These are phyloP conservation scores for Barbus barbus DNA, from an alignment of 2,113 vertebrate species.

Conservation along the genomic window DNA sequence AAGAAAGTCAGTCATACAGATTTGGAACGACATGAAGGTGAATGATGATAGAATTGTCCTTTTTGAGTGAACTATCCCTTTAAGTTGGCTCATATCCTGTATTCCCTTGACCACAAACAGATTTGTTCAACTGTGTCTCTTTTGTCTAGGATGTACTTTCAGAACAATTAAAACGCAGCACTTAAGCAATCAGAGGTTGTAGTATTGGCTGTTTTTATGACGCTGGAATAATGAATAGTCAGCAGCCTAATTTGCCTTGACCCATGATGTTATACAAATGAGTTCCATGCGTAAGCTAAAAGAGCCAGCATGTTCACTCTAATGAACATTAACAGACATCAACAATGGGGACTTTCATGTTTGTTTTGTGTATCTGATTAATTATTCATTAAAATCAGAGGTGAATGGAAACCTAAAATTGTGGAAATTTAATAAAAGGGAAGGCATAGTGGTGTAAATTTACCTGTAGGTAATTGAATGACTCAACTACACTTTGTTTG, in stretches of 20 bases:
- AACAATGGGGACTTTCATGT: constrained; percentile 29
- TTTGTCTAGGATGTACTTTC: constrained; percentile 49
- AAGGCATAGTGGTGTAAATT: constrained; percentile 38
- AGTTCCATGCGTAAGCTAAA: not conserved
- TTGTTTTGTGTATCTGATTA: not conserved
- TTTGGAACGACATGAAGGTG: not conserved
- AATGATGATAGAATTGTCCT: not conserved
- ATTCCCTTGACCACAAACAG: constrained; percentile 14
- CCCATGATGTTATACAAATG: constrained; percentile 33
- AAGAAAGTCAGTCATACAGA: not conserved
- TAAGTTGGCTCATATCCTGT: constrained; percentile 16
- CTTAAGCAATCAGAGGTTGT: constrained; percentile 22
- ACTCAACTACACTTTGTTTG: not conserved
- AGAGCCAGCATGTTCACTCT: constrained; percentile 16
- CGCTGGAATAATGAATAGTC: constrained; percentile 46
- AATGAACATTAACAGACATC: constrained; percentile 29
- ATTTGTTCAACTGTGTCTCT: constrained; percentile 19
- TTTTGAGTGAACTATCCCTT: not conserved
- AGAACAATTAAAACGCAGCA: constrained; percentile 40
- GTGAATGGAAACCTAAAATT: constrained; percentile 32
- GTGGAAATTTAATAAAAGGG: constrained; percentile 38
- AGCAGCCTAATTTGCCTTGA: constrained; percentile 43
- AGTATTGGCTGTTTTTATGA: constrained; percentile 31
- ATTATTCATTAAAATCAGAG: not conserved
- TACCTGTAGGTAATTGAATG: constrained; percentile 54